A percentile compares a stretch with the other conserved stretches of the same genome.
Conservation (phyloP, 2,113 vertebrate species). For the Strix aluco region DNA sequence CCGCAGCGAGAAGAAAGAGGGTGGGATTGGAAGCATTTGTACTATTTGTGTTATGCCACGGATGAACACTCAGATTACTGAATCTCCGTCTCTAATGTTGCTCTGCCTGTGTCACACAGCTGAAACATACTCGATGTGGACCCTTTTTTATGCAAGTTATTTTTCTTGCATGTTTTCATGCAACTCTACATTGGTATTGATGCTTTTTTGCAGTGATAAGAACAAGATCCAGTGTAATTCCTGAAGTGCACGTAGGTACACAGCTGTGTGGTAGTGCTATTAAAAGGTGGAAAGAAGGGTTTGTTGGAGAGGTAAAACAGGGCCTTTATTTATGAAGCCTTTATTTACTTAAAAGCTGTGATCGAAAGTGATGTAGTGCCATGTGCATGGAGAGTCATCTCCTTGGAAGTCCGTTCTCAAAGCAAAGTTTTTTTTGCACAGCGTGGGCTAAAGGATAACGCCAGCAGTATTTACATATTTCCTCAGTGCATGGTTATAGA, state of each 20-base stretch:
- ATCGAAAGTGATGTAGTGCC: not conserved
- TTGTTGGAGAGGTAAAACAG: not conserved
- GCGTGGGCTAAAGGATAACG: not conserved
- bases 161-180: not conserved
- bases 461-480: not conserved
- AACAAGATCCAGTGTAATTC: not conserved
- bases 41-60: fast-evolving
- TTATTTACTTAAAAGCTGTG: not conserved
- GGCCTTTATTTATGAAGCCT: not conserved
- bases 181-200: not conserved
- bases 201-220: not conserved
- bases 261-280: not conserved
- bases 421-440: not conserved
- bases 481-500: fast-evolving
- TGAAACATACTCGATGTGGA: fast-evolving
- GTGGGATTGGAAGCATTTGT: not conserved
- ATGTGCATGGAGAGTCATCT: not conserved
- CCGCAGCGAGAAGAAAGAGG: not conserved
- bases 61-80: not conserved
- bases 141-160: not conserved
- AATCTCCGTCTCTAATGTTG: not conserved
- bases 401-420: fast-evolving
- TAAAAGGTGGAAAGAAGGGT: not conserved
- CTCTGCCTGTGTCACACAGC: not conserved
- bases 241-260: fast-evolving